Evolutionary conservation across 2,797 vertebrate genomes (phyloP), one percentile per base, ranked within the genome.

Genomic region (Okamejei kenojei): DNA sequence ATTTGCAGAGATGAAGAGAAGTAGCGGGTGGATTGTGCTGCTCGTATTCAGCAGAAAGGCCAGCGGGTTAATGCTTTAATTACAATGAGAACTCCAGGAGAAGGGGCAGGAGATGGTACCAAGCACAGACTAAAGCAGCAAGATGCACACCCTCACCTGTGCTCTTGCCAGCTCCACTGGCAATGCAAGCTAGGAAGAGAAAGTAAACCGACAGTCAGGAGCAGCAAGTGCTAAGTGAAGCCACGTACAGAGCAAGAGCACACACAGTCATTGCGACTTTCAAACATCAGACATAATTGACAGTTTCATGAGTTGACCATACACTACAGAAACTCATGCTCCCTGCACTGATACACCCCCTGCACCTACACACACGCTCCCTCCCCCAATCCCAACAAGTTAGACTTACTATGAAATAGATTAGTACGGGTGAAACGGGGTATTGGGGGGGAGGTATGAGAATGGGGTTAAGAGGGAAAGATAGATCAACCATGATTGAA

Each of bases 101-200:
- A 76, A 58, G 58, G 90, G 71, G 71, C n/a, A 7, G 61, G n/a
- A 23, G 76, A 76, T 74, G 93, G 81, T 29, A 71, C 68, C 78
- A 93, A 82, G 73, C 93, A 90, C 93, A 93, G 93, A 19, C 82
- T 93, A 93, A 94, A 95, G 88, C 32, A 23, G 45, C 93, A 93
- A 93, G 94, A 94, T 94, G 94, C 93, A 94, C 94, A 94, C 95
- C 96, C 97, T 98, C 98, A 98, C 98, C 97, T 98, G 97, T 95
- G 97, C 95, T 94, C 95, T 97, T 95, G 96, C 96, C 96, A 95
- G 95, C 96, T 98, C 97, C 97, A 94, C 94, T 95, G 96, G 97
- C 95, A 96, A 95, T 94, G 96, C 95, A 96, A 95, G 96, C 97
- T 97, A 95, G 95, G 96, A 96, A 97, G 95, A 97, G 95, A 97